Conservation (phyloP, 2,888 invertebrate species). For the Coecobrya sp. region DNA sequence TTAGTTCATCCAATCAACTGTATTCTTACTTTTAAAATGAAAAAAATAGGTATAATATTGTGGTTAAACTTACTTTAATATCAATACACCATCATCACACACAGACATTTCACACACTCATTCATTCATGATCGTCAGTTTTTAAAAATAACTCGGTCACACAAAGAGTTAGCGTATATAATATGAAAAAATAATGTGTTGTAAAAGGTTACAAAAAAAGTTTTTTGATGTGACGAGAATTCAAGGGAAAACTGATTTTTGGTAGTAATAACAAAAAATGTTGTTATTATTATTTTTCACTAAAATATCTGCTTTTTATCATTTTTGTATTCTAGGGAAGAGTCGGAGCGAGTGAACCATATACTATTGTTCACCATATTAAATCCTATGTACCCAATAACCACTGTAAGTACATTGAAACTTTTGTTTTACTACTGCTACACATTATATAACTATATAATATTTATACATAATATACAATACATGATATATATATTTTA, state of each 20-base stretch:
- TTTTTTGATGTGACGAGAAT: neutral
- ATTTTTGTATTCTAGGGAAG: constrained; percentile 89
- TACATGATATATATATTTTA: neutral
- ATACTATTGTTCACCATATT: constrained; percentile 98
- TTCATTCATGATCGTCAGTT: constrained; percentile 46
- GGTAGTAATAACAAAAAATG: neutral
- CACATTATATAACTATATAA: constrained; percentile 15
- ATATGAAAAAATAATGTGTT: neutral
- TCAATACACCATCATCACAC: constrained; percentile 45
- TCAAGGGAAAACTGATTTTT: neutral
- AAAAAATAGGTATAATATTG: neutral
- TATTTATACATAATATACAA: neutral
- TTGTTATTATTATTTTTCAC: constrained; percentile 35
- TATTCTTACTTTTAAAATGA: neutral
- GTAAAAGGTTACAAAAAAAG: neutral
- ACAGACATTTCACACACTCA: constrained; percentile 65
- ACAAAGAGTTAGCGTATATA: neutral
- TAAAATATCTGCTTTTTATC: constrained; percentile 38
- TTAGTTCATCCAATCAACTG: neutral
- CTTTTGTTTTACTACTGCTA: constrained; percentile 22
- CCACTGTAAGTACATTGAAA: constrained; percentile 94
- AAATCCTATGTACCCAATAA: constrained; percentile 99
- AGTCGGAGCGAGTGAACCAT: constrained; percentile 97
- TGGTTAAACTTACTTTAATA: constrained; percentile 37
- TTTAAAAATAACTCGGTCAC: neutral